Percentiles rank a stretch among this genome's conserved stretches.
Conservation (phyloP, 1,140 invertebrate species). For the Meloidogyne exigua region DNA sequence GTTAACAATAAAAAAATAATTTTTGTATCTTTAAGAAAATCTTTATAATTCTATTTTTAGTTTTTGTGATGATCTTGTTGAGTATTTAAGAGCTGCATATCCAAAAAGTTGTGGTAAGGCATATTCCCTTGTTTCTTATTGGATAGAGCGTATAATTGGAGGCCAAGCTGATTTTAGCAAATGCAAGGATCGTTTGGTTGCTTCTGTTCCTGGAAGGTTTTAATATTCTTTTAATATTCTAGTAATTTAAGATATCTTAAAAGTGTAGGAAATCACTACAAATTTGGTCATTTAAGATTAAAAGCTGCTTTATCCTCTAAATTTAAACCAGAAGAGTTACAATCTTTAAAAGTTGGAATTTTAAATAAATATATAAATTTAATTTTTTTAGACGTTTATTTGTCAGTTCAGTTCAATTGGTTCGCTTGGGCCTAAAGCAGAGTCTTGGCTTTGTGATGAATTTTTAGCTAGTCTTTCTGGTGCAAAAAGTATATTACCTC, state of each 20-base stretch:
- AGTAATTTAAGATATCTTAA: constrained; percentile 6
- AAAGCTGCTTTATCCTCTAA: constrained; percentile 16
- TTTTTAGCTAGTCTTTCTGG: constrained; percentile 35
- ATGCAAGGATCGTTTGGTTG: constrained; percentile 25
- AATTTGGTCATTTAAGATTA: constrained; percentile 34
- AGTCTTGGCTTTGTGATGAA: constrained; percentile 36
- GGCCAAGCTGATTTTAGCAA: constrained; percentile 32
- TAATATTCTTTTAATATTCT: not conserved
- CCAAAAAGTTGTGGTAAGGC: constrained; percentile 5
- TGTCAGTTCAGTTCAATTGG: constrained; percentile 37
- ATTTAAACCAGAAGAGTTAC: constrained; percentile 23
- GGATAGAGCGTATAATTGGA: constrained; percentile 23
- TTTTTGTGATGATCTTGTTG: constrained; percentile 22
- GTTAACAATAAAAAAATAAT: not conserved
- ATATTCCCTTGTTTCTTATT: constrained; percentile 19
- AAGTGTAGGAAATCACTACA: not conserved
- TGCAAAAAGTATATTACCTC: not conserved
- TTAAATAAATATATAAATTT: not conserved
- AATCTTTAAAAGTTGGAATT: constrained; percentile 8
- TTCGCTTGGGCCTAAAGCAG: constrained; percentile 24
- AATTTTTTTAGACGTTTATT: constrained; percentile 11
- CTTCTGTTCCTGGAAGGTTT: constrained; percentile 34
- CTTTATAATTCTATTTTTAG: not conserved
- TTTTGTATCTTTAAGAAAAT: too few species aligned
- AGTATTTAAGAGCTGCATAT: constrained; percentile 18